phyloP scores from a whole-genome alignment of 2,888 invertebrate species.

The Drosophila koepferae region DNA sequence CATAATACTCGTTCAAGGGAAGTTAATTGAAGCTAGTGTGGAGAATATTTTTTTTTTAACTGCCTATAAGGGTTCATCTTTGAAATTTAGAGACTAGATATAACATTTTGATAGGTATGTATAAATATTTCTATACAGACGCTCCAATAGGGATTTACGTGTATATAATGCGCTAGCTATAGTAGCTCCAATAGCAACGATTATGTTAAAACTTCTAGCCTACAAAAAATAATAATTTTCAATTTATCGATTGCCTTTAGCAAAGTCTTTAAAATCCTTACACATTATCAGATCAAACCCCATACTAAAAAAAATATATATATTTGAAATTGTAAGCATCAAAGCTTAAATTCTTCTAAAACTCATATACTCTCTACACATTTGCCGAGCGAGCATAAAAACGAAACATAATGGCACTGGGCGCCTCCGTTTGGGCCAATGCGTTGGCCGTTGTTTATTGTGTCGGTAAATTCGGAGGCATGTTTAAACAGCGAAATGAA shows the following conservation, averaged over 20 bases:
- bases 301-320: neutral
- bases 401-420: slow-evolving; percentile 42
- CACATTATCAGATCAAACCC: neutral
- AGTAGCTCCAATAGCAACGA: too few species aligned
- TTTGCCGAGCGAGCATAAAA: neutral
- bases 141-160: too few species aligned
- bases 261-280: neutral
- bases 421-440: slow-evolving; percentile 62
- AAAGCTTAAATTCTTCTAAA: neutral
- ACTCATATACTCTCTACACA: neutral
- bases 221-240: too few species aligned
- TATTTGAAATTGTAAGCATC: too few species aligned
- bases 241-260: neutral
- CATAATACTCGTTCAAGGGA: neutral
- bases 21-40: neutral
- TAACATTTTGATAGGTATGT: too few species aligned
- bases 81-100: too few species aligned
- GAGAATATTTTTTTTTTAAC: too few species aligned
- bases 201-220: neutral
- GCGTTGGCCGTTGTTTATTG: slow-evolving; percentile 73
- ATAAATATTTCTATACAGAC: too few species aligned
- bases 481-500: slow-evolving; percentile 82
- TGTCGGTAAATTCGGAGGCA: slow-evolving; percentile 80
- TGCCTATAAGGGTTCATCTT: too few species aligned
- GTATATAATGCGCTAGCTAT: too few species aligned